Evolutionary conservation across 2,113 vertebrate genomes (phyloP).

Genomic region (Laterallus jamaicensis): DNA sequence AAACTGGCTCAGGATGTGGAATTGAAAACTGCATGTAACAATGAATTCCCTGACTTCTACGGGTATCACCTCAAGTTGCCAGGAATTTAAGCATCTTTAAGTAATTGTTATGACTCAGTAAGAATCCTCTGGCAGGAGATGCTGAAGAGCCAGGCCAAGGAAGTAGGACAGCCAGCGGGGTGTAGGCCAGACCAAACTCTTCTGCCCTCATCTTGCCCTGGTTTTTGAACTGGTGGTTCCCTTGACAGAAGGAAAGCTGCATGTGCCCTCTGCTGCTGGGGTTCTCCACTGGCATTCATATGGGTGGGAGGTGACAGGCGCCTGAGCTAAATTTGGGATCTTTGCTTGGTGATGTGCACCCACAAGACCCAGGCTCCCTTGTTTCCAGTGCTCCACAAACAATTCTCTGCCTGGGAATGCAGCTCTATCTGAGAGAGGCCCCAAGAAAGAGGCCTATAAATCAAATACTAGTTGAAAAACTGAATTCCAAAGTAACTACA

Average conservation of each 20-base stretch:
- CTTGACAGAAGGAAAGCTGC: not conserved
- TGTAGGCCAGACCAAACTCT: not conserved
- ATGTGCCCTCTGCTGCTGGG: not conserved
- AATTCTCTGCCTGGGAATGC: not conserved
- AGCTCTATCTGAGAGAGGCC: not conserved
- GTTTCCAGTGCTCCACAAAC: not conserved
- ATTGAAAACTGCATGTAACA: not conserved
- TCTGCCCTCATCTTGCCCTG: constrained; percentile 13
- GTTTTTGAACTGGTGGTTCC: not conserved
- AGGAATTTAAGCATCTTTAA: constrained; percentile 52
- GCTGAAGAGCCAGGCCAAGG: constrained; percentile 1
- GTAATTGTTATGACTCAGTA: constrained; percentile 53
- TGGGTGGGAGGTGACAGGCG: not conserved
- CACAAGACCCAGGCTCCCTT: not conserved
- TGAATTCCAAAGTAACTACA: not conserved
- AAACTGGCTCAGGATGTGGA: not conserved
- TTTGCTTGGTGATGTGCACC: not conserved
- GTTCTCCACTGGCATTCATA: not conserved
- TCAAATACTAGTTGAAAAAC: not conserved
- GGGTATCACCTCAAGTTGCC: constrained; percentile 18
- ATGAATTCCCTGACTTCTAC: constrained; percentile 16
- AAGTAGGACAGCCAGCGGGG: not conserved
- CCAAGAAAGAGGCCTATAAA: not conserved
- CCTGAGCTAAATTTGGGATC: not conserved
- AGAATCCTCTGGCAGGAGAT: constrained; percentile 34